phyloP scores from a whole-genome alignment of 1,140 invertebrate genomes.

The Nymphalis io region DNA sequence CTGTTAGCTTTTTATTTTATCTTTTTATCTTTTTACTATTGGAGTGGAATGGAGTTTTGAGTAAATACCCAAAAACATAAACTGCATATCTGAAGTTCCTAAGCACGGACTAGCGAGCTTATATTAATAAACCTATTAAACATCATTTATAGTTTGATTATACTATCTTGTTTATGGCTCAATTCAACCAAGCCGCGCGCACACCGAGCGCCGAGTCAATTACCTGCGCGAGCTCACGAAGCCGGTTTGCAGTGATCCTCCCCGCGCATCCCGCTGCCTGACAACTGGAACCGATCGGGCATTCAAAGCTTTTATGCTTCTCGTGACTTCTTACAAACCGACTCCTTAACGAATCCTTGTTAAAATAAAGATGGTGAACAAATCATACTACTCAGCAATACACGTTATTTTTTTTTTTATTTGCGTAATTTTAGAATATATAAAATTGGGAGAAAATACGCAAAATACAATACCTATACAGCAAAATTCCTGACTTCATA shows the following conservation, averaged over 20 bases:
- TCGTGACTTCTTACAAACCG: constrained; percentile 28
- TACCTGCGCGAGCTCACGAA: constrained; percentile 73
- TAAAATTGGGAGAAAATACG: background rate
- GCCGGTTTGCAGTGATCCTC: constrained; percentile 63
- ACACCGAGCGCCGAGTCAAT: constrained; percentile 60
- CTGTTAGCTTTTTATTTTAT: no score
- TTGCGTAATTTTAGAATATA: background rate
- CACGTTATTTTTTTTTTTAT: background rate
- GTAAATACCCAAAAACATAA: no score
- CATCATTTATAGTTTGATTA: constrained; percentile 63
- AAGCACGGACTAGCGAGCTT: background rate
- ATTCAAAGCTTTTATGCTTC: constrained; percentile 46
- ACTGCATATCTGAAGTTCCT: background rate
- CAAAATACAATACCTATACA: background rate
- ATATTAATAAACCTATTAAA: constrained; percentile 53
- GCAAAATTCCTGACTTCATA: constrained; percentile 9
- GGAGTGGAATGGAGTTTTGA: no score
- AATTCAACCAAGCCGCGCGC: constrained; percentile 64
- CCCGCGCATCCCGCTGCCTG: constrained; percentile 24
- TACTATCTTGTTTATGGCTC: constrained; percentile 72
- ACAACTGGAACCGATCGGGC: constrained; percentile 51
- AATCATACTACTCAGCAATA: background rate
- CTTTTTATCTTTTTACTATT: no score
- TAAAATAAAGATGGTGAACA: constrained; percentile 18
- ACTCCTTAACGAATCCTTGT: constrained; percentile 43